Percentiles rank a stretch among this genome's conserved stretches.
These are phyloP conservation scores for Mastomys coucha DNA, from an alignment of 2,113 vertebrate genomes.

Conservation along the genomic window DNA sequence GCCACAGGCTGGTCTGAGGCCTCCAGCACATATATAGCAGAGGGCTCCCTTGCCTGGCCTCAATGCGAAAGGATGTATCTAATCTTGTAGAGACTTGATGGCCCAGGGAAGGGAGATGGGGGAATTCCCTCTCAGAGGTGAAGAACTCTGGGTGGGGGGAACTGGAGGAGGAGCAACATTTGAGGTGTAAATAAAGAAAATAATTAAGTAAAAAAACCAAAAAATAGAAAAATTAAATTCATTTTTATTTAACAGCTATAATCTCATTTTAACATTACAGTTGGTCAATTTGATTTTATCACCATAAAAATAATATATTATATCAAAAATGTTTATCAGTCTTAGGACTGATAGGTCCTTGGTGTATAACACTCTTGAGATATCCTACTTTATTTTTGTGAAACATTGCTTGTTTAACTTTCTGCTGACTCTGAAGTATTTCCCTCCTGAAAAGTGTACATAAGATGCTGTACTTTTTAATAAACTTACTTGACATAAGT, in stretches of 20 bases:
- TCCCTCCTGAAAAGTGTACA: background rate
- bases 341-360: too few species aligned
- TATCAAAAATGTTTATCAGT: background rate
- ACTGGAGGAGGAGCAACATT: too few species aligned
- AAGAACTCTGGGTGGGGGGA: too few species aligned
- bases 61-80: too few species aligned
- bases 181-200: too few species aligned
- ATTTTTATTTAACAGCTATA: background rate
- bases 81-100: too few species aligned
- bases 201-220: too few species aligned
- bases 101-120: too few species aligned
- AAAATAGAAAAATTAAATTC: background rate
- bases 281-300: conserved; percentile 50
- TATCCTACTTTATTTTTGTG: background rate
- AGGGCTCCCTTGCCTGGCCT: too few species aligned
- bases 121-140: too few species aligned
- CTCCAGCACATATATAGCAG: too few species aligned
- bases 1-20: too few species aligned
- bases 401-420: background rate
- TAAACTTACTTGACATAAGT: background rate
- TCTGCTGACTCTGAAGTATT: background rate
- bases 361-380: background rate
- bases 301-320: conserved; percentile 25
- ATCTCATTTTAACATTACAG: conserved; percentile 13
- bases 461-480: background rate